Evolutionary conservation across 2,797 vertebrate species (phyloP), one percentile per base, ranked within the genome.

Genomic region (Huso huso): DNA sequence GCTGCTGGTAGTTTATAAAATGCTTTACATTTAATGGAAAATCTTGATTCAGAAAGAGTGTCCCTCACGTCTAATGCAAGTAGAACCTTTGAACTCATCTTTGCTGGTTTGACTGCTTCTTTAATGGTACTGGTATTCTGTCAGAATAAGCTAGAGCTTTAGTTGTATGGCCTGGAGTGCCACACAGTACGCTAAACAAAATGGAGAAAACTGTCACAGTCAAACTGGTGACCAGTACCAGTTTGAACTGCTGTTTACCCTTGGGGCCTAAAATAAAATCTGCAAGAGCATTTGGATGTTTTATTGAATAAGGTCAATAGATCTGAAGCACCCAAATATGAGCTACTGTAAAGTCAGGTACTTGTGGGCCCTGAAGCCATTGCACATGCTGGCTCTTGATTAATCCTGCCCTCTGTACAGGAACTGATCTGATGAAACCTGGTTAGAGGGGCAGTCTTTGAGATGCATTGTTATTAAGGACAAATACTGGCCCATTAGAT

Each of bases 341-440:
- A 75, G 73, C 76, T 60, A 69, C 73, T 74, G 61, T 75, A 74
- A 76, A 76, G 76, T 76, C 84, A 84, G 82, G 79, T 81, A 78
- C 75, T 71, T 70, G 77, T 67, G 70, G 64, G 71, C 80, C 84
- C 83, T 77, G 68, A 62, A 81, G 69, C 65, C 49, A 67, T 51
- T 15, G 86, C 81, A 79, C 70, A 75, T 69, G 69, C 74, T 84
- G 83, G 83, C 81, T 84, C 82, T 82, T 83, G 81, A 79, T 77
- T 78, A 74, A 77, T 82, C 76, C 69, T 37, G 37, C 37, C 37
- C 37, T 37, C 37, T 37, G 37, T 37, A 37, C 37, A 37, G 4
- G 37, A 37, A 37, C 37, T 37, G 37, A 5, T 37, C 37, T 37
- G 37, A 37, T 37, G 37, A 37, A 37, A 37, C 37, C 37, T 37